Evolutionary conservation across 1,140 invertebrate species (phyloP), one percentile per base, ranked within the genome.

Genomic region (Stegodyphus dumicola): DNA sequence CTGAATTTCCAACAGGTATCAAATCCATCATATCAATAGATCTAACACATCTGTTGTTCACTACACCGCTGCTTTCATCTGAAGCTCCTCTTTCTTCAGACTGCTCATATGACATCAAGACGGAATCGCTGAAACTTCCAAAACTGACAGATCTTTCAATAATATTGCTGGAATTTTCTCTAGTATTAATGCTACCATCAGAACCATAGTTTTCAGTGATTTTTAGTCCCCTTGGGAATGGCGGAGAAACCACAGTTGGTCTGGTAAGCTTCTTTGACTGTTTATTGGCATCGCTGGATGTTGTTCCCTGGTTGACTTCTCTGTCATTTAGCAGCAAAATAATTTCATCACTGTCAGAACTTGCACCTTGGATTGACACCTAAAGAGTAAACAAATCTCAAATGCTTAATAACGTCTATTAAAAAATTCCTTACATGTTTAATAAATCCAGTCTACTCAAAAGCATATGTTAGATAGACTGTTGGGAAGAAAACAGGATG

Each of bases 11-110:
- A 6, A 78, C 75, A 0, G 67, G 76, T 6, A 86, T 86, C n/a
- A 86, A 67, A 54, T 86, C 84, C 84, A 86, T 86, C 84, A 86
- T 86, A 49, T 86, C 84, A 10, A 86, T 86, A 51, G 84, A 86
- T 17, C 81, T 64, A 10, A 85, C 74, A 15, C 81, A 85, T 53
- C 78, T 52, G 48, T 65, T 78, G 64, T 77, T 78, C 51, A 86
- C 75, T 69, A 71, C 71, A 33, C 84, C 84, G 56, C 84, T 86
- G 56, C 69, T 73, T 18, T 86, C 84, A 6, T 77, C 84, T 0
- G 81, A 85, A 0, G 81, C 81, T 0, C 80, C 80, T 52, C 81
- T 54, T 15, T 77, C 74, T 73, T 52, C 70, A n/a, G 84, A 86
- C 51, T 86, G 84, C 13, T 86, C 84, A 49, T 86, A 86, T n/a